Conservation (phyloP, 2,888 invertebrate genomes). For the Dryocosmus kuriphilus region DNA sequence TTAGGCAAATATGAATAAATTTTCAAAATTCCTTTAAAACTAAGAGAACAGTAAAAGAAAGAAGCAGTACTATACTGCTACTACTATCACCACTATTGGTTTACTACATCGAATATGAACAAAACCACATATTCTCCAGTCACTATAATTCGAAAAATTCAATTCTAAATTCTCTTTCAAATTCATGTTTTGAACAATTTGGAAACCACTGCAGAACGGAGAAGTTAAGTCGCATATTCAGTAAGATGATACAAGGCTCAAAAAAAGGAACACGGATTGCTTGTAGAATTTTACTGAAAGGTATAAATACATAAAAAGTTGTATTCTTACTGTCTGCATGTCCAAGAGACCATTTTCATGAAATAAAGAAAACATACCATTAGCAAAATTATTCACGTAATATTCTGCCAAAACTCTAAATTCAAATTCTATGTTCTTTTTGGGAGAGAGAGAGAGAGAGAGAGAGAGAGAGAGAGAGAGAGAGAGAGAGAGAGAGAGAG, state of each 20-base stretch:
- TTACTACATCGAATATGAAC: constrained; percentile 18
- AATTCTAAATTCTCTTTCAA: constrained; percentile 1
- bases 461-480: not conserved
- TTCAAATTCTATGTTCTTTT: constrained; percentile 12
- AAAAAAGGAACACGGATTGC: constrained; percentile 12
- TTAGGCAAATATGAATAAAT: constrained; percentile 42
- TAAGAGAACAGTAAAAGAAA: constrained; percentile 36
- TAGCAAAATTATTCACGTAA: constrained; percentile 15
- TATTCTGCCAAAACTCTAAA: constrained; percentile 16
- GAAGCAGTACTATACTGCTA: constrained; percentile 27
- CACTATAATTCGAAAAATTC: not conserved
- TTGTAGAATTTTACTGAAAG: constrained; percentile 10
- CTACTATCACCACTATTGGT: constrained; percentile 11
- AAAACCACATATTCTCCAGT: constrained; percentile 15
- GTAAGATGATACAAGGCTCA: not conserved
- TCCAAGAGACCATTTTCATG: constrained; percentile 64
- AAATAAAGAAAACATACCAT: constrained; percentile 49
- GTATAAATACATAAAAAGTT: constrained; percentile 42
- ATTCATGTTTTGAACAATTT: not conserved
- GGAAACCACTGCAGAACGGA: constrained; percentile 10
- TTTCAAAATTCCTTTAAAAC: constrained; percentile 29
- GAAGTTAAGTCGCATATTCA: constrained; percentile 30
- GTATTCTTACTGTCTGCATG: constrained; percentile 70
- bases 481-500: constrained; percentile 3
- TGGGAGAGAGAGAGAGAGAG: not conserved